Percentiles rank a stretch among this genome's conserved stretches.
These are phyloP conservation scores for Montipora capitata DNA, from an alignment of 92 coral and sea anemone species.

Conservation along the genomic window DNA sequence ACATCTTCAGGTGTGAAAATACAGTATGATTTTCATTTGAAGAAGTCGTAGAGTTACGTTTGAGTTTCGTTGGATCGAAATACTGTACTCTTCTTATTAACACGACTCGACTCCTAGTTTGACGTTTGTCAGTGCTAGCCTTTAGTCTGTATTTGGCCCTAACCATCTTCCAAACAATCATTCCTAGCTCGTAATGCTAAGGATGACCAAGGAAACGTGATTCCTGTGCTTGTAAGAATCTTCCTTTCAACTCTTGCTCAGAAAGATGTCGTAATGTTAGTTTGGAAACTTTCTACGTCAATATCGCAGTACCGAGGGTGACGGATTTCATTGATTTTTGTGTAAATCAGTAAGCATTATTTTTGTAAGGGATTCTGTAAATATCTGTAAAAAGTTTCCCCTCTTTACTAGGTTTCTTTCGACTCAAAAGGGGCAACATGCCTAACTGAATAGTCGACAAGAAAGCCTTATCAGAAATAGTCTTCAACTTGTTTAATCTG, in stretches of 20 bases:
- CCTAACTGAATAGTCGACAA: not conserved
- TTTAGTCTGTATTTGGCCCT: not conserved
- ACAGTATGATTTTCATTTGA: too few relatives aligned
- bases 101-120: too few relatives aligned
- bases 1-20: too few relatives aligned
- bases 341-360: slow-evolving; percentile 40
- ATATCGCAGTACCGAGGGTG: slow-evolving; percentile 1
- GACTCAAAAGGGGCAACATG: not conserved
- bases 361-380: slow-evolving; percentile 45
- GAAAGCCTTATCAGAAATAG: not conserved
- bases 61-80: too few relatives aligned
- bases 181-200: not conserved
- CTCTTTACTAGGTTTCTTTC: slow-evolving; percentile 1
- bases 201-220: not conserved
- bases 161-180: not conserved
- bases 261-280: not conserved
- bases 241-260: not conserved
- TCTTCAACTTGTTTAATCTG: slow-evolving; percentile 10
- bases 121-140: too few relatives aligned
- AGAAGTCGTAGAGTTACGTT: too few relatives aligned
- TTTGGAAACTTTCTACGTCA: not conserved
- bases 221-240: not conserved
- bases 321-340: not conserved
- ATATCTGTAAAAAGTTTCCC: slow-evolving; percentile 31
- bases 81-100: too few relatives aligned